Percentiles rank a stretch among this genome's conserved stretches.
Conservation (phyloP, 2,888 invertebrate species). For the Drosophila pseudotalamancana region DNA sequence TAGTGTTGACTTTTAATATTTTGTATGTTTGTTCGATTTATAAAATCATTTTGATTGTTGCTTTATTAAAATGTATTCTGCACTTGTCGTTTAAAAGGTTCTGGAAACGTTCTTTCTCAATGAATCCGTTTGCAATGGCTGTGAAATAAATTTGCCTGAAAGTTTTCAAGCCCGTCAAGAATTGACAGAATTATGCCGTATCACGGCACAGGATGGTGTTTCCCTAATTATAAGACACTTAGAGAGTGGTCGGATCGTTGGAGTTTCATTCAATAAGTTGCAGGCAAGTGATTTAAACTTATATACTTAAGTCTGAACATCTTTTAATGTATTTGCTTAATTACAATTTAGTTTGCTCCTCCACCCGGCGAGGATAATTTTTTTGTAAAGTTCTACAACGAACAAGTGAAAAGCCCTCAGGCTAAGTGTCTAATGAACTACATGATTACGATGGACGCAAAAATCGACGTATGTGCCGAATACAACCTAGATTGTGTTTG, state of each 20-base stretch:
- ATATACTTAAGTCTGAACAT: not conserved
- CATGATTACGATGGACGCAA: slow-evolving; percentile 87
- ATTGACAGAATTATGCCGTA: slow-evolving; percentile 86
- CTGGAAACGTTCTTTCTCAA: slow-evolving; percentile 86
- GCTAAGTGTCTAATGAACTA: slow-evolving; percentile 87
- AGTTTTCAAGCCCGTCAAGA: slow-evolving; percentile 86
- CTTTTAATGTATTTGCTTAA: not conserved
- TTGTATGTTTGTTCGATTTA: not conserved
- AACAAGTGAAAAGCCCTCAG: slow-evolving; percentile 86
- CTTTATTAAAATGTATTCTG: slow-evolving; percentile 45
- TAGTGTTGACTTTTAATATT: not conserved
- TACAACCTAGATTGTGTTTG: slow-evolving; percentile 87
- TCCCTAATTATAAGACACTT: slow-evolving; percentile 87
- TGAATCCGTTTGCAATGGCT: slow-evolving; percentile 87
- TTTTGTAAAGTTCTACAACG: slow-evolving; percentile 79
- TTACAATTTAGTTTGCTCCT: slow-evolving; percentile 75
- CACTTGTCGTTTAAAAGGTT: no score
- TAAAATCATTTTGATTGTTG: not conserved
- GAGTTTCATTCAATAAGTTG: slow-evolving; percentile 89
- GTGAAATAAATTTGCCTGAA: slow-evolving; percentile 86
- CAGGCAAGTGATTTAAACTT: slow-evolving; percentile 84
- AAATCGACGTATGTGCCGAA: slow-evolving; percentile 87
- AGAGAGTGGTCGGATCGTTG: slow-evolving; percentile 86
- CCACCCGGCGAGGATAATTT: slow-evolving; percentile 73
- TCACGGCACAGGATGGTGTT: slow-evolving; percentile 87